Evolutionary conservation across 2,797 vertebrate species (phyloP), one percentile per base, ranked within the genome.

Genomic region (Cynodonichthys magdalenae): DNA sequence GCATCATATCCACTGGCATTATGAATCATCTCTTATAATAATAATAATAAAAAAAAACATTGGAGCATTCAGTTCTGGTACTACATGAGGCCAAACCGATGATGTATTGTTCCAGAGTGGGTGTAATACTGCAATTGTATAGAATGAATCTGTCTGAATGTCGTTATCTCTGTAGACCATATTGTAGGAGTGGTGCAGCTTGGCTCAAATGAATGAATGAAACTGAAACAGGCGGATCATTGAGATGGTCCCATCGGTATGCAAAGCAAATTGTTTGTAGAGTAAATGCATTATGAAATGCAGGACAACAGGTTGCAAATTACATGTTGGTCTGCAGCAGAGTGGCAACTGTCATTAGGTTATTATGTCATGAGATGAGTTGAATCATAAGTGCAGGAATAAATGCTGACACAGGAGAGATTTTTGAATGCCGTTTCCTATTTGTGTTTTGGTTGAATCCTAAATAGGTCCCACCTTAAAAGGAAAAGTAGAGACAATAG

Each of bases 81-180:
- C 79, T 59, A 61, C 65, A 57, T 3, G 7, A 65, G 63, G 62
- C 72, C 53, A 52, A 66, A 77, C 69, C 75, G 84, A 81, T 79
- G 75, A 50, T 57, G 48, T 63, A 71, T 66, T 65, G 77, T 52
- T 58, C 59, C 55, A 62, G 55, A 71, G 72, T 18, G 19, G 63
- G 66, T 58, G 64, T 60, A 58, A 56, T 60, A 55, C 71, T 70
- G 83, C 77, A 70, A 71, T 51, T 50, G 73, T 52, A 65, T 69
- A 68, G 72, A 81, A 77, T 66, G 68, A 84, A 74, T 81, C 67
- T 69, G 74, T 76, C 84, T 80, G 64, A 79, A 76, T 75, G 68
- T 41, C 55, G 81, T 89, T 90, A 92, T 90, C 87, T 80, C 68
- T 24, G 4, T 71, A 44, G 31, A 78, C 73, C 88, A 90, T 73